A percentile compares a stretch with the other conserved stretches of the same genome.
phyloP scores from a whole-genome alignment of 2,888 invertebrate species.

The Eueremaeus valkanovi region DNA sequence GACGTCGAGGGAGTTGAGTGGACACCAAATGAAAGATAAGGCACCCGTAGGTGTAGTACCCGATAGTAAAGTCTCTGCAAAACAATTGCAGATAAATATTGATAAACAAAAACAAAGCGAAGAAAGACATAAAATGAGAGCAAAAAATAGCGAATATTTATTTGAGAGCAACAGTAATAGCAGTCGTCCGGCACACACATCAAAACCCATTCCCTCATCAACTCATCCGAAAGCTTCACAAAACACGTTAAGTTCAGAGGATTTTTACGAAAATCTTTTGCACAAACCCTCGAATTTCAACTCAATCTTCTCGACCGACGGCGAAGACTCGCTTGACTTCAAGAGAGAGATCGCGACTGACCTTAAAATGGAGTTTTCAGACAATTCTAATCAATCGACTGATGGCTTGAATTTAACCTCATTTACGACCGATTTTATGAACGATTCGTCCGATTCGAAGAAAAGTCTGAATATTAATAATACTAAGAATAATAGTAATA shows the following conservation, averaged over 20 bases:
- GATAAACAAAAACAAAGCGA: constrained; percentile 19
- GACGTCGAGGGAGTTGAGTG: too few relatives aligned
- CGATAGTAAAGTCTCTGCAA: not conserved
- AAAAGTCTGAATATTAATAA: not conserved
- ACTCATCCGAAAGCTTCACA: constrained; percentile 3
- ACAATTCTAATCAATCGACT: constrained; percentile 34
- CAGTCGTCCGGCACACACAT: not conserved
- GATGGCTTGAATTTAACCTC: not conserved
- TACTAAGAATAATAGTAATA: constrained; percentile 9
- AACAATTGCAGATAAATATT: not conserved
- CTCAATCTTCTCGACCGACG: not conserved
- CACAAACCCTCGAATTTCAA: constrained; percentile 7
- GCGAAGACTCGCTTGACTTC: constrained; percentile 5
- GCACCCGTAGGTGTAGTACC: not conserved
- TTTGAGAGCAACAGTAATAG: constrained; percentile 11
- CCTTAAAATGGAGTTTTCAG: constrained; percentile 39
- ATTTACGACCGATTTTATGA: constrained; percentile 25
- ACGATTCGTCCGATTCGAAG: constrained; percentile 36
- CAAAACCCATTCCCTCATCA: constrained; percentile 20
- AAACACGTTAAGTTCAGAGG: not conserved
- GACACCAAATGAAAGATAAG: too few relatives aligned
- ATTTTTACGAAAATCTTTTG: constrained; percentile 11
- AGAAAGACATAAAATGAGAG: not conserved
- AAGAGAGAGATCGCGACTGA: constrained; percentile 23
- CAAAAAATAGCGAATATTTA: constrained; percentile 21